These are phyloP conservation scores for Caenorhabditis remanei DNA, from an alignment of 1,140 invertebrate genomes.

Conservation along the genomic window DNA sequence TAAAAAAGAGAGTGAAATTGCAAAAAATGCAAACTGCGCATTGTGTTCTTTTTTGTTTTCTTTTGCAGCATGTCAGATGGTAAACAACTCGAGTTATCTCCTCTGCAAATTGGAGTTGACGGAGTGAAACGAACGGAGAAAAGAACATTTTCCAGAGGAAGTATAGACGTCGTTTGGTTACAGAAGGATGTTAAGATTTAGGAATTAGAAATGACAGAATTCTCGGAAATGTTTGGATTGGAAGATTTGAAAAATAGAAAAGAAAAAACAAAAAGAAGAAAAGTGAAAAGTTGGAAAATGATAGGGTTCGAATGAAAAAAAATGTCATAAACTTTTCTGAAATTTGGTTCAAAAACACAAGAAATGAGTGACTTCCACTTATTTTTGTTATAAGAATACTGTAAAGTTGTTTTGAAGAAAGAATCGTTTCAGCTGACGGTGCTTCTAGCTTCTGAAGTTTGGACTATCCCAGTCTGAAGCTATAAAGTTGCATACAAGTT, in stretches of 20 bases:
- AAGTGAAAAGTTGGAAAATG: not conserved
- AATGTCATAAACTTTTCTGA: too few relatives aligned
- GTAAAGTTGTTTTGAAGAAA: too few relatives aligned
- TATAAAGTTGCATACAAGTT: too few relatives aligned
- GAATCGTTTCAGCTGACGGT: too few relatives aligned
- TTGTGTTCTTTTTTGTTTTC: conserved; percentile 22
- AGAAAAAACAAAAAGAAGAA: not conserved
- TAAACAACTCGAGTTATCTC: conserved; percentile 34
- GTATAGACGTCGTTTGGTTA: not conserved
- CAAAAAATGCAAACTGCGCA: not conserved
- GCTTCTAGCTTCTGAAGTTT: too few relatives aligned
- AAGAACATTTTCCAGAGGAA: conserved; percentile 3
- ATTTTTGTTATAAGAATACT: too few relatives aligned
- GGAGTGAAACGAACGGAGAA: not conserved
- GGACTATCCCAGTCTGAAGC: too few relatives aligned
- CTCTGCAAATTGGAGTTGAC: conserved; percentile 43
- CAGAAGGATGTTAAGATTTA: conserved; percentile 5
- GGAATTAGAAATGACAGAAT: not conserved
- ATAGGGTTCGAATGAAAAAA: not conserved
- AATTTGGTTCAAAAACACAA: too few relatives aligned
- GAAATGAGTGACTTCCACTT: too few relatives aligned
- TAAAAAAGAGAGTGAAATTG: not conserved
- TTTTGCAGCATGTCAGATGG: not conserved
- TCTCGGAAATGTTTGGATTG: not conserved
- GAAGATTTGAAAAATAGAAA: not conserved